Base-by-base conservation (phyloP, 2,888 invertebrate genomes). In the Scaptomyza flava region DNA sequence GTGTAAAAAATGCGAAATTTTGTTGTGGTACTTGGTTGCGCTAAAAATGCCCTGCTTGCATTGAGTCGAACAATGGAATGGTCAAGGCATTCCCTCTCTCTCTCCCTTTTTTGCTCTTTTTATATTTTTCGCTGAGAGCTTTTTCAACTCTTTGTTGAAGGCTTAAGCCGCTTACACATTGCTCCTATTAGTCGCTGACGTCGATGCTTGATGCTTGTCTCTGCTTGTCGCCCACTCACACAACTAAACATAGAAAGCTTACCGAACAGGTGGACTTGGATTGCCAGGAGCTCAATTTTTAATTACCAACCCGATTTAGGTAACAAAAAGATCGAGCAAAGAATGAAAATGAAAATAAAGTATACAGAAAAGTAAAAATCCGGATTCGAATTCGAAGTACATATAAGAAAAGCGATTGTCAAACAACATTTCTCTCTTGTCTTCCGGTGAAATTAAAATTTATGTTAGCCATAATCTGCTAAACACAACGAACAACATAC, bases 401-500 rank as follows among this genome's bases (percentile, higher is more conserved):
- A 53, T 45, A 50, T 51, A 65, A 17, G 47, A 63, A 45, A 57
- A 54, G 45, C 42, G 51, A 38, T 45, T 60, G 60, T 36, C 59
- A 51, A 46, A 63, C 63, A 71, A 64, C 23, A 23, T 42, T 36
- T 27, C 47, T 9, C 17, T 30, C 27, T 59, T n/a, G 8, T 27
- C 6, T 46, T n/a, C 68, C n/a, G 63, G 60, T 62, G 63, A 87
- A 87, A 87, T 84, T 81, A 86, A 80, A 87, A 84, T 87, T 60
- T 73, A 80, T 81, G 81, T 84, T 72, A 79, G 68, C 85, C 76
- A 84, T 84, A 87, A 84, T 84, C 82, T 84, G 76, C 68, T 69
- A 72, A 82, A 87, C 66, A 80, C 78, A 87, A 84, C 81, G 72
- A 83, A 71, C 77, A 77, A 77, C 81, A 81, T 77, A 69, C 77